phyloP scores from a whole-genome alignment of 2,113 vertebrate genomes.

The Grantiella picta region DNA sequence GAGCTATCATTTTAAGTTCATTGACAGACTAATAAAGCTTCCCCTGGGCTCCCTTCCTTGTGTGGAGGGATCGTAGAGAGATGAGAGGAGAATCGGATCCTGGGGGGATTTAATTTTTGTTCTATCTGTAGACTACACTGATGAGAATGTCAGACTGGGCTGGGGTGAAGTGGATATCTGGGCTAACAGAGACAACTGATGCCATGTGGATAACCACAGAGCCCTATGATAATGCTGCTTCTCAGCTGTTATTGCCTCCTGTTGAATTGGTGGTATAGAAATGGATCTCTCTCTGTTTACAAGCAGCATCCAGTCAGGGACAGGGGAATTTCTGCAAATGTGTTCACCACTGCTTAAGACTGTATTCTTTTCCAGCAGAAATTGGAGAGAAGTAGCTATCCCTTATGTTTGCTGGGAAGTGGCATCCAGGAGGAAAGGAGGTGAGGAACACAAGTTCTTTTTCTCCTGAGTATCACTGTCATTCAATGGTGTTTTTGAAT shows the following conservation, averaged over 20 bases:
- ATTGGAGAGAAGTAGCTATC: neutral
- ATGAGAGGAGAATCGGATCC: constrained; percentile 14
- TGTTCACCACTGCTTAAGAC: neutral
- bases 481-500: neutral
- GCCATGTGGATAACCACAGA: neutral
- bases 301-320: neutral
- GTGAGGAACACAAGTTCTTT: neutral
- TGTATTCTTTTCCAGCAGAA: neutral
- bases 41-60: constrained; percentile 2
- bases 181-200: neutral
- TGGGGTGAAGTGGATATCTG: neutral
- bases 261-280: neutral
- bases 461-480: neutral
- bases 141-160: neutral
- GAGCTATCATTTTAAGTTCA: constrained; percentile 3
- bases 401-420: neutral
- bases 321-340: neutral
- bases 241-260: neutral
- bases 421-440: fast-evolving
- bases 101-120: constrained; percentile 19
- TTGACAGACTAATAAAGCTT: constrained; percentile 26
- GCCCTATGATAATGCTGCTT: neutral
- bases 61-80: neutral
- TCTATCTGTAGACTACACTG: constrained; percentile 3
- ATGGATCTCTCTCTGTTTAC: neutral